These are phyloP conservation scores for Ophion ellenae DNA, from an alignment of 2,888 invertebrate genomes.

Conservation along the genomic window DNA sequence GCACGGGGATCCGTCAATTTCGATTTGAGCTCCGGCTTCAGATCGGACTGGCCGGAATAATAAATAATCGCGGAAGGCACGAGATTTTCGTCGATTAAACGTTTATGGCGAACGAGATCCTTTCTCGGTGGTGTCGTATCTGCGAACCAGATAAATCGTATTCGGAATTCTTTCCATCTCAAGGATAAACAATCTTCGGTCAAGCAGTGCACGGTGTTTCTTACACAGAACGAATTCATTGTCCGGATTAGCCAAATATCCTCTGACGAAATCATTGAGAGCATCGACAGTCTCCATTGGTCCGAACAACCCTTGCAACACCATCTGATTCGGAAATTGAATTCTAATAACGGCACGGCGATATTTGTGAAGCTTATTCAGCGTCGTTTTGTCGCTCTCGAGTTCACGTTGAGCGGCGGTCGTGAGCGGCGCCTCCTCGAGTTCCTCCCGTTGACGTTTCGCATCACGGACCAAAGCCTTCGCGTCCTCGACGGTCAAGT, in stretches of 20 bases:
- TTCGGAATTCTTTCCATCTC: neutral
- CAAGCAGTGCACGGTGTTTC: neutral
- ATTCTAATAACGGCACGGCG: conserved; percentile 92
- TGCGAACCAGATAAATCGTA: conserved; percentile 81
- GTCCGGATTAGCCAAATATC: conserved; percentile 88
- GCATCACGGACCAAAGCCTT: conserved; percentile 90
- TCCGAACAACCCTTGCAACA: conserved; percentile 93
- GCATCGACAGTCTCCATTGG: conserved; percentile 90
- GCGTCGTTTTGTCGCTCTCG: conserved; percentile 85
- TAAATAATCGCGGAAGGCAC: conserved; percentile 92
- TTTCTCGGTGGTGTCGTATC: conserved; percentile 94
- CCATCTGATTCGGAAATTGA: conserved; percentile 93
- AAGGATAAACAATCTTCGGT: neutral
- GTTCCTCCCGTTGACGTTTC: conserved; percentile 86
- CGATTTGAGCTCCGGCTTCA: conserved; percentile 86
- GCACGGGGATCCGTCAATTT: conserved; percentile 88
- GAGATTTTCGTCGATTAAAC: conserved; percentile 90
- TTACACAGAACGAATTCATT: conserved; percentile 92
- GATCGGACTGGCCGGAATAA: conserved; percentile 84
- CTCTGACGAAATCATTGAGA: conserved; percentile 90
- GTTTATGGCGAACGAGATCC: conserved; percentile 86
- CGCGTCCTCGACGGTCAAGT: conserved; percentile 93
- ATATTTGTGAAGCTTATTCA: conserved; percentile 88
- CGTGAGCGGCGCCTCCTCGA: conserved; percentile 90
- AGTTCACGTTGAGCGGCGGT: conserved; percentile 88